phyloP scores from a whole-genome alignment of 1,140 invertebrate genomes.

The Lepidurus arcticus region DNA sequence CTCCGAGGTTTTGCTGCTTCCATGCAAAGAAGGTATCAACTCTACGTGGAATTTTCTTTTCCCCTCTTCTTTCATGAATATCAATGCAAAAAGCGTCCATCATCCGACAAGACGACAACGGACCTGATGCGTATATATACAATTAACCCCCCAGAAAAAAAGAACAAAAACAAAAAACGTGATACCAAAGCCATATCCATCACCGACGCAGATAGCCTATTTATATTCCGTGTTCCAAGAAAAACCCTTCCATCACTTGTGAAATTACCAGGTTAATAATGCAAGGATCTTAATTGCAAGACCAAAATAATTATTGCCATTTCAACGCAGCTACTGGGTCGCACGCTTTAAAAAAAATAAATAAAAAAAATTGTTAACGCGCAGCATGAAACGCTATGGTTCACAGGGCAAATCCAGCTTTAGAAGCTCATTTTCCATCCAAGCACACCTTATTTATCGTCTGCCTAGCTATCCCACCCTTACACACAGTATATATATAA shows the following conservation, averaged over 20 bases:
- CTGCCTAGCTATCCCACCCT: neutral
- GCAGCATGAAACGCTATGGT: neutral
- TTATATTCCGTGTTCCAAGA: too few species aligned
- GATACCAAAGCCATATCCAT: too few species aligned
- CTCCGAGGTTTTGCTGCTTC: neutral
- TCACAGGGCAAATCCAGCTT: neutral
- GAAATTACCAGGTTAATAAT: too few species aligned
- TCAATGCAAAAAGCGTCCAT: neutral
- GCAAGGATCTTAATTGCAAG: too few species aligned
- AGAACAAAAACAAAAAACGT: too few species aligned
- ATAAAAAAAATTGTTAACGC: neutral
- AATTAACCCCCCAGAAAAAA: too few species aligned
- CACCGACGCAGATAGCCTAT: too few species aligned
- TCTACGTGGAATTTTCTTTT: neutral
- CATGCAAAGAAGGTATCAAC: neutral
- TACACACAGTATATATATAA: neutral
- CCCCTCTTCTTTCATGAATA: neutral
- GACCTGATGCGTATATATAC: neutral
- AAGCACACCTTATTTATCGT: neutral
- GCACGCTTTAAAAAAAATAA: too few species aligned
- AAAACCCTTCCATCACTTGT: too few species aligned
- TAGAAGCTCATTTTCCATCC: neutral
- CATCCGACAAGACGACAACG: neutral
- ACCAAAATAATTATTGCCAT: too few species aligned
- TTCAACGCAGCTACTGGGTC: too few species aligned